Evolutionary conservation across 2,888 invertebrate genomes (phyloP), one percentile per base, ranked within the genome.

Genomic region (Harpalus rufipes): DNA sequence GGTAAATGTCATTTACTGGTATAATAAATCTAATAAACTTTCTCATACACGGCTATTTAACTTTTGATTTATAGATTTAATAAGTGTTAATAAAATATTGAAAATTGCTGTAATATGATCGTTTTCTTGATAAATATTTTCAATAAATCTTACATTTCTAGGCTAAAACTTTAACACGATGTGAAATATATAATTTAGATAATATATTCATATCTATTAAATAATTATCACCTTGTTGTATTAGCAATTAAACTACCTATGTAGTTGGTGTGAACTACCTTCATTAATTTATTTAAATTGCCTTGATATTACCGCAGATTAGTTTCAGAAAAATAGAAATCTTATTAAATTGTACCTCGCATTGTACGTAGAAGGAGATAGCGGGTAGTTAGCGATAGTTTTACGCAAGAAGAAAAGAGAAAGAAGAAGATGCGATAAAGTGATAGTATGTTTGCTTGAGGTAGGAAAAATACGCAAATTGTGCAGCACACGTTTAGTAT

Each of bases 401-500:
- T n/a, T 14, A 12, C 4, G 18, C 1, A 12, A 16, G 44, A 44
- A 44, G 10, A 74, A 74, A 16, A 44, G 41, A 18, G 72, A 74
- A 44, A 12, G 72, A 65, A 81, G 81, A 65, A 25, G 83, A 83
- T 83, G 41, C 58, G 83, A 74, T 74, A 61, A 18, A 72, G 14
- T 76, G 76, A 83, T 83, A 76, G 58, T 39, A 25, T 41, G 39
- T 39, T 44, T 41, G 39, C 59, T 41, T 7, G 78, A 51, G 41
- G 61, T 14, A 78, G 18, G 32, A 76, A 84, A 84, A 84, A 61
- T 78, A 32, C 63, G 63, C 78, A 84, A 84, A 84, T 84, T 84
- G 76, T 84, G 78, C 63, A 51, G 84, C 84, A 84, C 78, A 84
- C 78, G 84, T 84, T 84, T 68, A 68, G 58, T 72, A 74, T 74